Evolutionary conservation across 1,140 invertebrate genomes (phyloP), one percentile per base, ranked within the genome.

Genomic region (Drosophila sucinea): DNA sequence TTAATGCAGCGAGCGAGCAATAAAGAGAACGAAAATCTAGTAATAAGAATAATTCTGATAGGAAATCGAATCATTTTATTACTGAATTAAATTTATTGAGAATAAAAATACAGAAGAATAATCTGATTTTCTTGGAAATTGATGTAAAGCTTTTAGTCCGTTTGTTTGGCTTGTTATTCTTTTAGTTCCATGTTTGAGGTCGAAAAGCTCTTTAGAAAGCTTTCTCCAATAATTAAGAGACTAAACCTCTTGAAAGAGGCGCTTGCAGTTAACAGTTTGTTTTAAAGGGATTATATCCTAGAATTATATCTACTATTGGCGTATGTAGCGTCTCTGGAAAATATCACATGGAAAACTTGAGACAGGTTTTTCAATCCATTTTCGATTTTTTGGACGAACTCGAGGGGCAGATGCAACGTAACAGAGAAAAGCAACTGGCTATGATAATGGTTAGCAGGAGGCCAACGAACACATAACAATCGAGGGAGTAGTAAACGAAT

Each of bases 401-500:
- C 0, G 73, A 70, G 29, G 67, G 71, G 35, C 75, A 70, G 51
- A 64, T 79, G 25, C 47, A 67, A 0, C 65, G 38, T 5, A 79
- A 47, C 7, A 90, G 57, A n/a, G 67, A 30, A 8, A 77, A 17
- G 85, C 90, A 91, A 29, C 80, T 82, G 33, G n/a, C 63, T 7
- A 86, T 60, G 0, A 81, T 47, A 11, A 72, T 54, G 58, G 11
- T 30, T 33, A 84, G 32, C 55, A 85, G 25, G 5, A 60, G 4
- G 1, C 62, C 72, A 7, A 90, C 5, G 0, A 81, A 7, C 4
- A 73, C 35, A 61, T 92, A 92, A 27, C 79, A 40, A 32, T 92
- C 91, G 23, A 90, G 66, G 1, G 81, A 91, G 47, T 91, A 86
- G 69, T 92, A 92, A 4, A 75, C 75, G 41, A 90, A 91, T 4